Percentiles rank a stretch among this genome's conserved stretches.
phyloP scores from a whole-genome alignment of 2,797 vertebrate species.

The Gymnodraco acuticeps region DNA sequence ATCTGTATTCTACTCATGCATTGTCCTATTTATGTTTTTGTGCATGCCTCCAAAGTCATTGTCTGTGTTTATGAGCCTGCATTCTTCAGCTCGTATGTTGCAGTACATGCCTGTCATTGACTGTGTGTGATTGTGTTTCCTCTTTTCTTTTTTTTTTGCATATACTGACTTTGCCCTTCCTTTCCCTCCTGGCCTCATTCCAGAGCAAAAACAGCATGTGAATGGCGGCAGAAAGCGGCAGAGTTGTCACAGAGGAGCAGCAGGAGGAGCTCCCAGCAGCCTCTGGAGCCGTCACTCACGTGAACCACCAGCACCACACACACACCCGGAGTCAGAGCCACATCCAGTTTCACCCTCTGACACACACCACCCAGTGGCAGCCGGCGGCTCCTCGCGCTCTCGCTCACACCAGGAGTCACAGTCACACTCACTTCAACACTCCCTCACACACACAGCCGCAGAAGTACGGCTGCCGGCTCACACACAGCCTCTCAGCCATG shows the following conservation, averaged over 20 bases:
- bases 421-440: slow-evolving; percentile 72
- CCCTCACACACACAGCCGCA: slow-evolving; percentile 62
- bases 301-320: slow-evolving; percentile 37
- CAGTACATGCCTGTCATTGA: slow-evolving; percentile 16
- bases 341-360: slow-evolving; percentile 73
- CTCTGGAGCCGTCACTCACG: slow-evolving; percentile 52
- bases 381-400: slow-evolving; percentile 51
- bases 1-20: slow-evolving; percentile 24
- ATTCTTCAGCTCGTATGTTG: slow-evolving; percentile 40
- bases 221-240: slow-evolving; percentile 77
- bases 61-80: slow-evolving; percentile 29
- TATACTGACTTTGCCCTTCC: slow-evolving; percentile 66
- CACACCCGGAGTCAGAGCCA: slow-evolving; percentile 76
- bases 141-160: neutral
- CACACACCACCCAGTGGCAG: slow-evolving; percentile 70
- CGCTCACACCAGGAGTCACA: slow-evolving; percentile 75
- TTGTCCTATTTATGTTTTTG: slow-evolving; percentile 14
- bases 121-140: neutral
- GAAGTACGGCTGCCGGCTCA: slow-evolving; percentile 74
- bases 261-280: slow-evolving; percentile 70
- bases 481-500: slow-evolving; percentile 83
- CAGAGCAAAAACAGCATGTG: slow-evolving; percentile 76
- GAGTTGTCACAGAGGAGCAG: slow-evolving; percentile 73
- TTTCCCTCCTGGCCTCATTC: slow-evolving; percentile 65
- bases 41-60: slow-evolving; percentile 22